These are phyloP conservation scores for Cyprinodon diabolis DNA, from an alignment of 2,797 vertebrate genomes.

Conservation along the genomic window DNA sequence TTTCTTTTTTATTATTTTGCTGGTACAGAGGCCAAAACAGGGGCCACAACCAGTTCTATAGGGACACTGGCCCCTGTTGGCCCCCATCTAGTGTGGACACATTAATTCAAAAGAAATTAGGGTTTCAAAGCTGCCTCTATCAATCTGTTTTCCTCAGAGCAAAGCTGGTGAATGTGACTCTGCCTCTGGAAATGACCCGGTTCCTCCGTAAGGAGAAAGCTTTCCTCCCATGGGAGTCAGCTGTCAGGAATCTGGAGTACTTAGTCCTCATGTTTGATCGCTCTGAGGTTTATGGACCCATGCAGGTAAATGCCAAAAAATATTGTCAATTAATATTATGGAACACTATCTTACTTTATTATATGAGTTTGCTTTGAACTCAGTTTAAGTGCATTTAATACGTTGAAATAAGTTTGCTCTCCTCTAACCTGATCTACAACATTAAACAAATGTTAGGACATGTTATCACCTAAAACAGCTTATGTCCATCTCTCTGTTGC, in stretches of 20 bases:
- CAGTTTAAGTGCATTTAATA: no score
- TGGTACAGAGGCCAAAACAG: no score
- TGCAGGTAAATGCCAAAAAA: conserved; percentile 67
- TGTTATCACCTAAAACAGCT: neutral
- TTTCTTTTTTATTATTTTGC: no score
- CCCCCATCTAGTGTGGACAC: no score
- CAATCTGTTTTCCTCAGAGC: conserved; percentile 59
- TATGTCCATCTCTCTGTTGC: neutral
- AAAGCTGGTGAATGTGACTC: conserved; percentile 63
- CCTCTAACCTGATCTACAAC: no score
- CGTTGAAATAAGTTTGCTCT: no score
- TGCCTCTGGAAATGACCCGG: conserved; percentile 77
- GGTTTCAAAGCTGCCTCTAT: neutral
- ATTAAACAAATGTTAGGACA: no score
- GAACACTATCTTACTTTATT: neutral
- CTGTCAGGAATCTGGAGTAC: conserved; percentile 70
- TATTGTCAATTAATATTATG: rapidly evolving
- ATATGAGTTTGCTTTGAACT: no score
- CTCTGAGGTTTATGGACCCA: conserved; percentile 78
- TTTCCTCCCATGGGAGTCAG: conserved; percentile 76
- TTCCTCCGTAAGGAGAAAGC: conserved; percentile 73
- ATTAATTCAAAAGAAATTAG: no score
- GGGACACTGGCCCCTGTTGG: no score
- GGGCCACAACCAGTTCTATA: no score
- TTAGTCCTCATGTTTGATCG: conserved; percentile 82